phyloP scores from a whole-genome alignment of 2,888 invertebrate species.

The Busseola fusca region DNA sequence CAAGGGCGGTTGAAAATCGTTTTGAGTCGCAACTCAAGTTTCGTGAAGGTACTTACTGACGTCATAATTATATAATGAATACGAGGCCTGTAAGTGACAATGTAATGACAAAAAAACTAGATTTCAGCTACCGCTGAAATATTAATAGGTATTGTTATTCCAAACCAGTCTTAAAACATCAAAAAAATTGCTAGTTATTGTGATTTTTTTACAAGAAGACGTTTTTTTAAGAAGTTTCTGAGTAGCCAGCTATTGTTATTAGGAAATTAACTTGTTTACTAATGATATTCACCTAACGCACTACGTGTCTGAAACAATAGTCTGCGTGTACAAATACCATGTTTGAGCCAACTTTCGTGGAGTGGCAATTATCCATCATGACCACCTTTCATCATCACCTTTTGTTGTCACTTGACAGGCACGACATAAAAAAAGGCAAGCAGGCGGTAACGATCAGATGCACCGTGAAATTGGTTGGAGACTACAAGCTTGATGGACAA shows the following conservation, averaged over 20 bases:
- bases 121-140: not conserved
- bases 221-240: not conserved
- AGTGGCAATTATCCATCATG: too few species aligned
- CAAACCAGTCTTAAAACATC: not conserved
- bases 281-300: not conserved
- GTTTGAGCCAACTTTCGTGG: not conserved
- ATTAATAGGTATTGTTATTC: conserved; percentile 3
- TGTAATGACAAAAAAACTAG: conserved; percentile 3
- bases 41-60: not conserved
- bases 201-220: not conserved
- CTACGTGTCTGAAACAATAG: not conserved
- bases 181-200: not conserved
- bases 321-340: not conserved
- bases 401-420: conserved; percentile 63
- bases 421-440: conserved; percentile 72
- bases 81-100: not conserved
- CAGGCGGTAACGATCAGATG: conserved; percentile 72
- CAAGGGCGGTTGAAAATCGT: not conserved
- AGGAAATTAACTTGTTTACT: conserved; percentile 7
- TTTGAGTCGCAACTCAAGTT: not conserved
- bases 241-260: not conserved
- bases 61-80: not conserved
- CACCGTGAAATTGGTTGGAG: conserved; percentile 73
- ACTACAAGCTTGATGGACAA: conserved; percentile 77
- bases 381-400: too few species aligned